phyloP scores from a whole-genome alignment of 2,888 invertebrate genomes.

The Altica lythri region DNA sequence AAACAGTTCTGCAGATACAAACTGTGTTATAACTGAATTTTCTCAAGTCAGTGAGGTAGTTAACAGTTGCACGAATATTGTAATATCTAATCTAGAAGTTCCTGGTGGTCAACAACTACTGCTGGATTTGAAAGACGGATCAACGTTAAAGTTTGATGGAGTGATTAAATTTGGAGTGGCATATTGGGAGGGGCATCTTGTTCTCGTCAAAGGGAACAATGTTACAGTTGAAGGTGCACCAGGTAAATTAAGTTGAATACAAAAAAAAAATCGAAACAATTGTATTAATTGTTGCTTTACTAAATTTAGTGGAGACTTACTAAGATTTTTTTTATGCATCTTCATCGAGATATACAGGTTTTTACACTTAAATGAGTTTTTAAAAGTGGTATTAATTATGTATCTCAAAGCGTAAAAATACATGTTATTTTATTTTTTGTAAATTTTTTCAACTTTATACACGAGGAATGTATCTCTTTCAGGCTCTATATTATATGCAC shows the following conservation, averaged over 20 bases:
- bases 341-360: no score
- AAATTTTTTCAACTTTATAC: no score
- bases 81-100: slow-evolving; percentile 24
- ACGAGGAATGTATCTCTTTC: not conserved
- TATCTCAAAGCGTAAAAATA: not conserved
- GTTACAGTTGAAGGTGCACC: slow-evolving; percentile 21
- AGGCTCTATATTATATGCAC: slow-evolving; percentile 17
- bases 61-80: slow-evolving; percentile 18
- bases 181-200: slow-evolving; percentile 27
- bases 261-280: not conserved
- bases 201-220: slow-evolving; percentile 22
- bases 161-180: slow-evolving; percentile 21
- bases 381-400: no score
- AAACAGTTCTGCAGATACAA: not conserved
- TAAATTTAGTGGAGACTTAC: no score
- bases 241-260: slow-evolving; percentile 15
- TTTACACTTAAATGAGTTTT: no score
- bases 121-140: slow-evolving; percentile 17
- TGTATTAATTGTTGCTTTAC: no score
- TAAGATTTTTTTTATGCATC: no score
- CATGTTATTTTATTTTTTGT: not conserved
- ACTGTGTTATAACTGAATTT: slow-evolving; percentile 23
- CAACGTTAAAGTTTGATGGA: slow-evolving; percentile 25
- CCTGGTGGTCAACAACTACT: slow-evolving; percentile 24
- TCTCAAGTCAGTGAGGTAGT: slow-evolving; percentile 16